Conservation (phyloP, 2,797 vertebrate species). For the Xiphophorus birchmanni region DNA sequence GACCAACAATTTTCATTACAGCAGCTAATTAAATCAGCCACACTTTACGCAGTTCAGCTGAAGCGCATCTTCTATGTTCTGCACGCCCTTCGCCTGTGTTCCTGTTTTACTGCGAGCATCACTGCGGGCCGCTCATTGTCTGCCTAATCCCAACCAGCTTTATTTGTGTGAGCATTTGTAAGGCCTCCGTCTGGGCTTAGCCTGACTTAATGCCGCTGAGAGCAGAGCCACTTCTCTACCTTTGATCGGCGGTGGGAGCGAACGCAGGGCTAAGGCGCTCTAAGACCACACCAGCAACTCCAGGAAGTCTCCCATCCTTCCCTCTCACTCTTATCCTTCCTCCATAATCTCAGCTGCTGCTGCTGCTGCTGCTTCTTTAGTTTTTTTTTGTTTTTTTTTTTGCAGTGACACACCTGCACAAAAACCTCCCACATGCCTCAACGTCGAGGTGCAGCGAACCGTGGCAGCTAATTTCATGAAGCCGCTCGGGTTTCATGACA, state of each 20-base stretch:
- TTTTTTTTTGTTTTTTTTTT: conserved; percentile 14
- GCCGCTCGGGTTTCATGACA: conserved; percentile 65
- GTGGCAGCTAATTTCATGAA: conserved; percentile 45
- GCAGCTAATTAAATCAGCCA: conserved; percentile 40
- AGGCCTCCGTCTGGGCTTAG: conserved; percentile 74
- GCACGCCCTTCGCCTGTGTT: conserved; percentile 14
- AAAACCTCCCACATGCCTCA: conserved; percentile 53
- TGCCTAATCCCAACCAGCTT: conserved; percentile 72
- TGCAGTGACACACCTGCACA: conserved; percentile 22
- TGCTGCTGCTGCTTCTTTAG: background rate
- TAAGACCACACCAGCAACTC: conserved; percentile 60
- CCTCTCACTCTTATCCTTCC: conserved; percentile 20
- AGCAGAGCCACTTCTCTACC: conserved; percentile 68
- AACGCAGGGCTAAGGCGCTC: conserved; percentile 52
- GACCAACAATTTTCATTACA: background rate
- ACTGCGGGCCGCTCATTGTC: conserved; percentile 64
- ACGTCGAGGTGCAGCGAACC: conserved; percentile 47
- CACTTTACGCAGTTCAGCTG: conserved; percentile 40
- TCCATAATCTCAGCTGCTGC: background rate
- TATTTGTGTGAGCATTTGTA: conserved; percentile 71
- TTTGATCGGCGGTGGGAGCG: conserved; percentile 72
- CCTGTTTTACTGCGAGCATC: conserved; percentile 60
- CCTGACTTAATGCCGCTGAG: conserved; percentile 67
- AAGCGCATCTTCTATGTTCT: conserved; percentile 26
- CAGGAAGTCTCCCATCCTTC: conserved; percentile 34